Evolutionary conservation across 2,113 vertebrate species (phyloP), one percentile per base, ranked within the genome.

Genomic region (Eclectus roratus): DNA sequence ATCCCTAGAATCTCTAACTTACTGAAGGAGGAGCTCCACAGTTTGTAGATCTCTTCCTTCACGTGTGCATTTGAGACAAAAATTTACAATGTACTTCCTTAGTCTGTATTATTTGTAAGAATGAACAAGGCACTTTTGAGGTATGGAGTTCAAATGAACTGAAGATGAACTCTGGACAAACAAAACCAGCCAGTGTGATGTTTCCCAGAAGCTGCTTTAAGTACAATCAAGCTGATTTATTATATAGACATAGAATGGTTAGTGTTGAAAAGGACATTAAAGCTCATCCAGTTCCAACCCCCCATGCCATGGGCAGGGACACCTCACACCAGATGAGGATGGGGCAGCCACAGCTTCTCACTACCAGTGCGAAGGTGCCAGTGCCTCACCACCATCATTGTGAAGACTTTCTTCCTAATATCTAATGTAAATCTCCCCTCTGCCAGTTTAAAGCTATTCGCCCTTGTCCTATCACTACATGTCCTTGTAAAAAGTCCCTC

Each of bases 161-260:
- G 39, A 58, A 19, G 52, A 17, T 13, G 10, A 76, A n/a, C 35
- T 19, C 61, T 60, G 12, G 18, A 65, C 63, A n/a, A 35, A 33
- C 63, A 8, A 0, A 73, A 44, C 12, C 24, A 52, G 66, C 70
- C 66, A 0, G 12, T 4, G 3, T 9, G 17, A 41, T 13, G 12
- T 4, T 39, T 41, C 79, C 71, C 76, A 70, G 53, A 29, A 69
- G 50, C 4, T 65, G 31, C 3, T 7, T 47, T 12, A 44, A 65
- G 44, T n/a, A 31, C 52, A 39, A 0, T 7, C 18, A 1, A 0
- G n/a, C 44, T 55, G 74, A 1, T 23, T 44, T 58, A 58, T 58
- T 58, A 58, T 7, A 24, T 19, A 56, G 20, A 24, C 33, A 58
- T 15, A 24, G 21, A 35, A 35, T 58, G 56, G 56, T 58, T 58